Evolutionary conservation across 2,888 invertebrate species (phyloP).

Genomic region (Phanerotoma sp.): DNA sequence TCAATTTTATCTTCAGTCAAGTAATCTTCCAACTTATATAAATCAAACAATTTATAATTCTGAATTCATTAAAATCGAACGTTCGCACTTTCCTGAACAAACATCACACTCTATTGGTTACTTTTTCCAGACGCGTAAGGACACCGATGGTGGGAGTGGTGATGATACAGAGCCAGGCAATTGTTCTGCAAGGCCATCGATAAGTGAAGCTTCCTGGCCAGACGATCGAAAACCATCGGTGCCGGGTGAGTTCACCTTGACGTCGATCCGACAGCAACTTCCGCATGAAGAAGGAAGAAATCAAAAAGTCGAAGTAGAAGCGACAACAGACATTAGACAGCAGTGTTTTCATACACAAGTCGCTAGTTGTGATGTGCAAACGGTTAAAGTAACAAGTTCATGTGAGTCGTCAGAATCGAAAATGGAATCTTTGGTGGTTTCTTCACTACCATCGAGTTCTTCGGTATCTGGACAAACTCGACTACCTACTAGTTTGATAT

Average conservation of each 20-base stretch:
- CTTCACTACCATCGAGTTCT: constrained; percentile 32
- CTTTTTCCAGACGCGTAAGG: constrained; percentile 53
- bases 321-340: constrained; percentile 4
- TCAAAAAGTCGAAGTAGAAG: constrained; percentile 5
- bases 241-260: constrained; percentile 23
- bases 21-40: too few species aligned
- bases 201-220: constrained; percentile 28
- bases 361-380: constrained; percentile 28
- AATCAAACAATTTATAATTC: too few species aligned
- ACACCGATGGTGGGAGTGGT: constrained; percentile 45
- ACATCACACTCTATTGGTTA: too few species aligned
- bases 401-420: constrained; percentile 30
- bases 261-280: constrained; percentile 27
- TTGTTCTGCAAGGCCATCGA: constrained; percentile 40
- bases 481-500: constrained; percentile 40
- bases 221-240: constrained; percentile 26
- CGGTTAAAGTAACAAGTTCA: constrained; percentile 30
- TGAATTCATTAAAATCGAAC: too few species aligned
- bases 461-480: constrained; percentile 30
- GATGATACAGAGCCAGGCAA: constrained; percentile 41
- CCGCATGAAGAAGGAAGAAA: constrained; percentile 6
- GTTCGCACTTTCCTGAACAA: too few species aligned
- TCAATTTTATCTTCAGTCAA: too few species aligned
- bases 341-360: constrained; percentile 24
- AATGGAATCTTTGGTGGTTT: constrained; percentile 15